Conservation (phyloP, 2,888 invertebrate genomes). For the Nomada ruficornis region DNA sequence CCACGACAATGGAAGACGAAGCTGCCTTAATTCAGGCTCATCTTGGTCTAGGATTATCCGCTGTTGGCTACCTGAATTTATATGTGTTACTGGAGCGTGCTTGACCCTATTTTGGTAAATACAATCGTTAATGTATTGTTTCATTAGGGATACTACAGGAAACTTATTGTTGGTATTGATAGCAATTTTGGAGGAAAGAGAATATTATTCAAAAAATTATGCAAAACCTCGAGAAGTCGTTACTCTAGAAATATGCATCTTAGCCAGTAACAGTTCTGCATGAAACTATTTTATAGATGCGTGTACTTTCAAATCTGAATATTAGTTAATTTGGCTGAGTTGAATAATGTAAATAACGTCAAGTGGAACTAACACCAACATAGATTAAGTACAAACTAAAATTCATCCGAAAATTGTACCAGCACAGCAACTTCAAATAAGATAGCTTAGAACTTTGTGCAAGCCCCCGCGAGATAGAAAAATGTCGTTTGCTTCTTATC, state of each 20-base stretch:
- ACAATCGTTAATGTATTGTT: too few species aligned
- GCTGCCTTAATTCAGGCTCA: conserved; percentile 2
- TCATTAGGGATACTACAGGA: too few species aligned
- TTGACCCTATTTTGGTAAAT: not conserved
- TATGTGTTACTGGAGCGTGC: too few species aligned
- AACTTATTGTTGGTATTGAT: too few species aligned
- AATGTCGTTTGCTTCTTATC: not conserved
- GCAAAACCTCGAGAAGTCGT: not conserved
- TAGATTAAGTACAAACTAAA: too few species aligned
- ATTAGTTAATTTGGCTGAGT: too few species aligned
- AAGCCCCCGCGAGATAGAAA: not conserved
- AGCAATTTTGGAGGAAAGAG: not conserved
- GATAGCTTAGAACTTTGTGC: not conserved
- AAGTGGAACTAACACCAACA: too few species aligned
- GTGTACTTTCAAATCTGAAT: too few species aligned
- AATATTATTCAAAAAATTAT: not conserved
- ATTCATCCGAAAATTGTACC: too few species aligned
- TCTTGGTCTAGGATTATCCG: not conserved
- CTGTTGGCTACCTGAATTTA: not conserved
- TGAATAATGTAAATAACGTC: too few species aligned
- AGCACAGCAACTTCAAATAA: not conserved
- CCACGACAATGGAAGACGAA: not conserved
- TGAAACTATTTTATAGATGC: too few species aligned
- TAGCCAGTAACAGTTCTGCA: too few species aligned
- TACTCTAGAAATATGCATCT: not conserved